Evolutionary conservation across 1,140 invertebrate genomes (phyloP).

Genomic region (Drosophila gunungcola): DNA sequence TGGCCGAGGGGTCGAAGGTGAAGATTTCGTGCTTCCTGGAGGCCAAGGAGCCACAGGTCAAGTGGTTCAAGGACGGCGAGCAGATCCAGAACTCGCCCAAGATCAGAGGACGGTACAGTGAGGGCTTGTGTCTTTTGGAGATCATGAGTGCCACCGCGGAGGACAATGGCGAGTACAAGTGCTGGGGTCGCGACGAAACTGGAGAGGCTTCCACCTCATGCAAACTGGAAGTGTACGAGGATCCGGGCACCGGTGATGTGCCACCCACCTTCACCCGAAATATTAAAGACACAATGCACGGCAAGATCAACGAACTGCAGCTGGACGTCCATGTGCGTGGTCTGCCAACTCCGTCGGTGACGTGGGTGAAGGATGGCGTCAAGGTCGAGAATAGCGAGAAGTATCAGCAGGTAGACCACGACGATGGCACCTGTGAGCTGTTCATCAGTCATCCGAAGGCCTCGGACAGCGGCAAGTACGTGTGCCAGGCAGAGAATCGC

Average conservation of each 20-base stretch:
- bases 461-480: conserved; percentile 90
- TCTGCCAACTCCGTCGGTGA: conserved; percentile 89
- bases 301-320: conserved; percentile 89
- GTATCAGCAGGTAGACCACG: conserved; percentile 86
- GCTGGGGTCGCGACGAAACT: conserved; percentile 87
- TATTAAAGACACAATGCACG: conserved; percentile 88
- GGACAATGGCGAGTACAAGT: conserved; percentile 88
- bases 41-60: conserved; percentile 89
- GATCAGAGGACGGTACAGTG: conserved; percentile 86
- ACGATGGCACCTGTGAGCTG: conserved; percentile 90
- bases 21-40: conserved; percentile 94
- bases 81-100: conserved; percentile 83
- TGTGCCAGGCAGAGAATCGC: conserved; percentile 88
- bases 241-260: conserved; percentile 78
- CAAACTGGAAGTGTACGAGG: conserved; percentile 72
- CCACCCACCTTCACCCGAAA: conserved; percentile 83
- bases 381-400: conserved; percentile 85
- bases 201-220: conserved; percentile 75
- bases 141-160: conserved; percentile 86
- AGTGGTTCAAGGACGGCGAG: conserved; percentile 91
- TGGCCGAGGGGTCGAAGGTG: conserved; percentile 90
- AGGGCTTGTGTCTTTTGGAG: conserved; percentile 88
- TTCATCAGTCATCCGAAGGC: conserved; percentile 87
- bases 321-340: conserved; percentile 91
- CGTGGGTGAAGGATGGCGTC: conserved; percentile 91